These are phyloP conservation scores for Cyprinodon brontotheroides DNA, from an alignment of 2,113 vertebrate species.

Conservation along the genomic window DNA sequence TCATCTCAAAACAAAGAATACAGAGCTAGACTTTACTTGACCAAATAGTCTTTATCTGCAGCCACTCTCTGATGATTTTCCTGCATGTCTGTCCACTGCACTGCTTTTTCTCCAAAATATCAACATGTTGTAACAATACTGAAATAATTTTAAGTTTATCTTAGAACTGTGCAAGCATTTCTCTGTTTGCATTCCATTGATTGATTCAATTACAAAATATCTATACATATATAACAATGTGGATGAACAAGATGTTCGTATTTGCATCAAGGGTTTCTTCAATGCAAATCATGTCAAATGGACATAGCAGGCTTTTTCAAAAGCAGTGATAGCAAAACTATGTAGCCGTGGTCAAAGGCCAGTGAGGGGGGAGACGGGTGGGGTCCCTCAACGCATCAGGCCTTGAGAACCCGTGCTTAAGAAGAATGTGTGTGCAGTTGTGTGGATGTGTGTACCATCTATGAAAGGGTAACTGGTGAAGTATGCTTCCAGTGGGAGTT, in stretches of 20 bases:
- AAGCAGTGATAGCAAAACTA: slow-evolving; percentile 16
- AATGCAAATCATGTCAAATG: not conserved
- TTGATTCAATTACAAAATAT: not conserved
- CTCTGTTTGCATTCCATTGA: not conserved
- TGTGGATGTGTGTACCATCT: not conserved
- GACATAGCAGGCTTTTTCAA: not conserved
- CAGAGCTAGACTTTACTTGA: not conserved
- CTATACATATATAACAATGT: too few relatives aligned
- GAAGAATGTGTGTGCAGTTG: not conserved
- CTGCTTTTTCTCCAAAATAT: not conserved
- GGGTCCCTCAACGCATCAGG: not conserved
- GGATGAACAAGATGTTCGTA: not conserved
- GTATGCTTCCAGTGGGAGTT: slow-evolving; percentile 5
- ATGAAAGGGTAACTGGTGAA: not conserved
- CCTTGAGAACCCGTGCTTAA: not conserved
- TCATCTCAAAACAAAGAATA: not conserved
- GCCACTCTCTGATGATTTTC: not conserved
- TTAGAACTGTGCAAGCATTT: not conserved
- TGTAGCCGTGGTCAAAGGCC: slow-evolving; percentile 34
- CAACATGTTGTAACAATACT: not conserved
- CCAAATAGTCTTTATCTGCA: not conserved
- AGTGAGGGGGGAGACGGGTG: slow-evolving; percentile 10
- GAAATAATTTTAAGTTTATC: not conserved
- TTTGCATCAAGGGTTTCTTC: not conserved
- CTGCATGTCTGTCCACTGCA: not conserved